Evolutionary conservation across 2,797 vertebrate species (phyloP), one percentile per base, ranked within the genome.

Genomic region (Varecia variegata): DNA sequence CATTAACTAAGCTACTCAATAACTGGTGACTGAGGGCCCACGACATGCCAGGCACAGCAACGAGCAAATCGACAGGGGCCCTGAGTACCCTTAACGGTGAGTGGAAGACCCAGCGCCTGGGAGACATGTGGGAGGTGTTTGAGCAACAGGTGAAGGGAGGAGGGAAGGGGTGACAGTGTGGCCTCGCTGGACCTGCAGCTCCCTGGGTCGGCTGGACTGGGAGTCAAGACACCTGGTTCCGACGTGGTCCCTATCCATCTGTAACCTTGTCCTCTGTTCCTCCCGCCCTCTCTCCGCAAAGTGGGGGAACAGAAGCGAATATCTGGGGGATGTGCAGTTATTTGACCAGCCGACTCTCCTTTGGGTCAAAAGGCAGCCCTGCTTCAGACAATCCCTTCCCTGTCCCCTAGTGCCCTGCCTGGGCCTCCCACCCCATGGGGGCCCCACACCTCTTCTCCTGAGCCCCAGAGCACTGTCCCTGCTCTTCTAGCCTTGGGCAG

Each of bases 161-260:
- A 27, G 5, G 67, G 65, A 21, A 43, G 50, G 6, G 21, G 32
- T 0, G 0, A 1, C 1, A 3, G 15, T 1, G 2, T n/a, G 79
- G 30, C 9, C 65, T 54, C 43, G 3, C 70, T 8, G 65, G 58
- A 18, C 60, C 18, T 4, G 14, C n/a, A 30, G 35, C 40, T 27
- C 7, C 3, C 20, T 5, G 25, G 56, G 35, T 60, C 35, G 25
- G 70, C 32, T 43, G 71, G 23, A 21, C 54, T 20, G 8, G n/a
- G 18, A 35, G n/a, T 17, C 47, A 45, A 35, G 54, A 50, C 27
- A 70, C 45, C 40, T 0, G 20, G 0, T 12, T 21, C 52, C 47
- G 47, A 47, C 3, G 47, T 47, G 47, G 47, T 14, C 47, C 47
- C 47, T 47, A 47, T 14, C 47, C 47, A 47, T 47, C 47, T 47